Evolutionary conservation across 2,113 vertebrate species (phyloP).

Genomic region (Nyctibius bracteatus): DNA sequence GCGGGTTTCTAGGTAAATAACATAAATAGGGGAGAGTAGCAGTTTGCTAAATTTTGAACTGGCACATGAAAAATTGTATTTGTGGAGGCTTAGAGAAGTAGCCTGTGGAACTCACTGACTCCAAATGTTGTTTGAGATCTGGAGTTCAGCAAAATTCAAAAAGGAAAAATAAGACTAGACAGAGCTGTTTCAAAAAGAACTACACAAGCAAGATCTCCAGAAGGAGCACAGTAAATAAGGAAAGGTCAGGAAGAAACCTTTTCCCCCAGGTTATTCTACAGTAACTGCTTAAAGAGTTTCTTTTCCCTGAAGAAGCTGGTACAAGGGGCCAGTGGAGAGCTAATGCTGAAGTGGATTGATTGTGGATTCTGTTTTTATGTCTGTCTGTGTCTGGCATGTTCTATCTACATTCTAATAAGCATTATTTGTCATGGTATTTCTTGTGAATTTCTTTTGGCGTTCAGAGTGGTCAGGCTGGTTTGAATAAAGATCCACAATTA

Average conservation of each 20-base stretch:
- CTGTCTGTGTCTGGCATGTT: neutral
- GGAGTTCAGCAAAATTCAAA: neutral
- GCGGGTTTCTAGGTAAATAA: neutral
- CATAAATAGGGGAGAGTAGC: neutral
- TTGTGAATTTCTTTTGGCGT: neutral
- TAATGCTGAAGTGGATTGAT: neutral
- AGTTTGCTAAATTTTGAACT: neutral
- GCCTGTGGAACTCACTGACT: neutral
- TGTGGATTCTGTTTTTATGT: neutral
- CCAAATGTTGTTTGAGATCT: accelerated
- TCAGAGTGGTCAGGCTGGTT: neutral
- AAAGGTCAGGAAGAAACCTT: neutral
- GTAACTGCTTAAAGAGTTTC: neutral
- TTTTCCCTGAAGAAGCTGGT: neutral
- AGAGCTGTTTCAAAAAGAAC: neutral
- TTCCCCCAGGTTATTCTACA: neutral
- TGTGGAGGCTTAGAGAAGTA: neutral
- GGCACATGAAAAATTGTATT: neutral
- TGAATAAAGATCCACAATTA: neutral
- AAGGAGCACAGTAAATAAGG: neutral
- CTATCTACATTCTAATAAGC: neutral
- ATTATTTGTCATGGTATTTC: neutral
- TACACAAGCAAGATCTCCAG: neutral
- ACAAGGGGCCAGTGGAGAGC: neutral
- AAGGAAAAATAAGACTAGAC: neutral